A percentile compares a stretch with the other conserved stretches of the same genome.
Conservation (phyloP, 2,797 vertebrate species). For the Otus scops region DNA sequence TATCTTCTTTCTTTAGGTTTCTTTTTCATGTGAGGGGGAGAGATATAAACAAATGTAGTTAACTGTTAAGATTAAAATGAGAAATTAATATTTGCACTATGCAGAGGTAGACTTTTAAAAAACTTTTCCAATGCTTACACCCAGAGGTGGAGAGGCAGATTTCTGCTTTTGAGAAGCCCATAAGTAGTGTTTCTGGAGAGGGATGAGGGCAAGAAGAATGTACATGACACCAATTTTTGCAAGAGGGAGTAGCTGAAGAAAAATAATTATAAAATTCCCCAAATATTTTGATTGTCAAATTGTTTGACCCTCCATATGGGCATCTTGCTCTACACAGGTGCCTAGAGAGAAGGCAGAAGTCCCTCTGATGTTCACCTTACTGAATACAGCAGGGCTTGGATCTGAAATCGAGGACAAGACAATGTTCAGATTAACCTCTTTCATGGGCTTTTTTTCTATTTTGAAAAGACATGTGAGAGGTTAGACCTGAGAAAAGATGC, state of each 20-base stretch:
- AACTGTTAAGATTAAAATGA: background rate
- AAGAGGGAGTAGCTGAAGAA: background rate
- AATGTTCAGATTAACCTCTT: background rate
- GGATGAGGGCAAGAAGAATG: background rate
- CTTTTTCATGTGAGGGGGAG: background rate
- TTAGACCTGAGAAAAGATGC: fast-evolving
- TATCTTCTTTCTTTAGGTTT: background rate
- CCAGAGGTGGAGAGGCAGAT: background rate
- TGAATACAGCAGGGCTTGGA: background rate
- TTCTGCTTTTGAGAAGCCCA: background rate
- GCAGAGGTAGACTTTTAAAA: background rate
- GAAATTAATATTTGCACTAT: background rate
- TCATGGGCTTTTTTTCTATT: background rate
- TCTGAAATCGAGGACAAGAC: background rate
- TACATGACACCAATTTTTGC: background rate
- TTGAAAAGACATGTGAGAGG: fast-evolving
- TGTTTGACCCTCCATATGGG: background rate
- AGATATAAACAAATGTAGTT: background rate
- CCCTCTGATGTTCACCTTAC: background rate
- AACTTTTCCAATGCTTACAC: background rate
- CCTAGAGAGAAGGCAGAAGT: background rate
- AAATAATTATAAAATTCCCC: background rate
- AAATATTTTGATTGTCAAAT: background rate
- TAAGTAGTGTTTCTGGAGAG: background rate
- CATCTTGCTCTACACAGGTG: background rate